phyloP scores from a whole-genome alignment of 2,797 vertebrate genomes.

The Pangasius sanitwongsei region DNA sequence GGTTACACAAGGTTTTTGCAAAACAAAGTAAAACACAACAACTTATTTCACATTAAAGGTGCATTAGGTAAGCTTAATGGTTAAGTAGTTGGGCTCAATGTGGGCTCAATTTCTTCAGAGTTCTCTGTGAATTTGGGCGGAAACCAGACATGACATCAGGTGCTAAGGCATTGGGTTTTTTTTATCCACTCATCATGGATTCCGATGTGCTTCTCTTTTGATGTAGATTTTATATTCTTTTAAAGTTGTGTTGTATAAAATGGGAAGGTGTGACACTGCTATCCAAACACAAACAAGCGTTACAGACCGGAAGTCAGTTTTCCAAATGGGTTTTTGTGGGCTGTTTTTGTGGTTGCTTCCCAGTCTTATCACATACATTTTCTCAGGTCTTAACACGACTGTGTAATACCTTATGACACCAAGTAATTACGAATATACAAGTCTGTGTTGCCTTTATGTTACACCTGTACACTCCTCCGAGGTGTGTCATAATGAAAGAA shows the following conservation, averaged over 20 bases:
- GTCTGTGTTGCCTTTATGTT: neutral
- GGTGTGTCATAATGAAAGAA: constrained; percentile 9
- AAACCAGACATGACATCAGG: no score
- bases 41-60: neutral
- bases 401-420: neutral
- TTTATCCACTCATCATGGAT: no score
- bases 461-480: neutral
- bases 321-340: neutral
- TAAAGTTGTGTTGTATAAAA: no score
- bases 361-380: neutral
- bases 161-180: no score
- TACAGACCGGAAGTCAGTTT: neutral
- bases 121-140: no score
- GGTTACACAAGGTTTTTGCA: no score
- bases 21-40: neutral
- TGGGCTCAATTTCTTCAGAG: no score
- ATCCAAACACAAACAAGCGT: neutral
- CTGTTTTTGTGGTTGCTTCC: neutral
- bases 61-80: neutral
- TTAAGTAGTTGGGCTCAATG: neutral
- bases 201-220: no score
- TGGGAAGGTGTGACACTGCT: no score
- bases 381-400: constrained; percentile 5
- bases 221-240: no score
- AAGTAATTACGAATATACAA: neutral